phyloP scores from a whole-genome alignment of 2,797 vertebrate genomes.

The Apodemus agrarius region DNA sequence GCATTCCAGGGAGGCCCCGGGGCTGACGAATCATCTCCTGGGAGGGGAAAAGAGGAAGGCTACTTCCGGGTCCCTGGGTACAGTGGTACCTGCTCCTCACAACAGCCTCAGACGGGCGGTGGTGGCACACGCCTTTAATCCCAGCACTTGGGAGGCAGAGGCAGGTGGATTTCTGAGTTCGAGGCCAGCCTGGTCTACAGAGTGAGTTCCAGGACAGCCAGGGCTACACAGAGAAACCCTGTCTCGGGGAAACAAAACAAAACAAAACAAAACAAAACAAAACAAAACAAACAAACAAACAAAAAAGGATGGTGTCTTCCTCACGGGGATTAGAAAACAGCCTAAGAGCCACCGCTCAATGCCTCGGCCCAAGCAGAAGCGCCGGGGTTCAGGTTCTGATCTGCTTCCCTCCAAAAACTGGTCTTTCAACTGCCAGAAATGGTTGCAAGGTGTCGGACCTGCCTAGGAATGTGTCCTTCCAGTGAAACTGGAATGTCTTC shows the following conservation, averaged over 20 bases:
- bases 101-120: not conserved
- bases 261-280: too few species aligned
- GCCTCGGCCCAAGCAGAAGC: not conserved
- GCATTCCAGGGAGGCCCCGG: not conserved
- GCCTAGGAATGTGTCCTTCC: not conserved
- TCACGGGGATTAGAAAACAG: not conserved
- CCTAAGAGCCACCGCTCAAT: not conserved
- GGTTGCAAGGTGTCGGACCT: not conserved
- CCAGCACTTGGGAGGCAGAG: too few species aligned
- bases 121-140: too few species aligned
- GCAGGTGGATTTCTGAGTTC: too few species aligned
- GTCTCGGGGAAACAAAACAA: too few species aligned
- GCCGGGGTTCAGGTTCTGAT: not conserved
- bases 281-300: too few species aligned
- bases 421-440: slow-evolving; percentile 28
- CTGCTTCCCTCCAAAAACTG: not conserved
- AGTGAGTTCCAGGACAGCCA: too few species aligned
- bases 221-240: too few species aligned
- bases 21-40: not conserved
- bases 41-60: not conserved
- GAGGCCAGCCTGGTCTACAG: too few species aligned
- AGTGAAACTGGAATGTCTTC: slow-evolving; percentile 35
- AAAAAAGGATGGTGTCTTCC: not conserved
- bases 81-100: not conserved
- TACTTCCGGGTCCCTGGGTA: not conserved